phyloP scores from a whole-genome alignment of 2,888 invertebrate genomes.

The Spisula solida region DNA sequence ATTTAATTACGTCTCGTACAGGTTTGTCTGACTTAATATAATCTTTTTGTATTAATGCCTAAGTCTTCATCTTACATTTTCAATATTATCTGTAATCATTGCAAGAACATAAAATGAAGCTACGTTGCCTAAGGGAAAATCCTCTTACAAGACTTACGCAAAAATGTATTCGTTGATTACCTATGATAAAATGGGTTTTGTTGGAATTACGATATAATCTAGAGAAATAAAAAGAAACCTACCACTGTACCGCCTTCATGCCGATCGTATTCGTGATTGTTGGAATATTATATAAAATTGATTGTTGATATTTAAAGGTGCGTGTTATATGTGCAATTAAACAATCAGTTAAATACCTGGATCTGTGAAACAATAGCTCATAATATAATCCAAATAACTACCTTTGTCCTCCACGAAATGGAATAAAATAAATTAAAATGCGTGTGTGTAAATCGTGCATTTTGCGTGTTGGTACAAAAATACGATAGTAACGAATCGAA shows the following conservation, averaged over 20 bases:
- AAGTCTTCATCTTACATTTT: not conserved
- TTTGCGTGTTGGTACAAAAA: no score
- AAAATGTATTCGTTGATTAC: not conserved
- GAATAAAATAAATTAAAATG: no score
- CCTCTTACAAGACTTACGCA: not conserved
- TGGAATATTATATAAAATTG: not conserved
- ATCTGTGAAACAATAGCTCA: not conserved
- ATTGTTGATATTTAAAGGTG: not conserved
- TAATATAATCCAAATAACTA: not conserved
- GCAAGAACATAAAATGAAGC: not conserved
- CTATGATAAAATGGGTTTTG: not conserved
- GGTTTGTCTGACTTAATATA: no score
- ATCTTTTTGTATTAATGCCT: no score
- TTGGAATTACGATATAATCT: not conserved
- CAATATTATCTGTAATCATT: not conserved
- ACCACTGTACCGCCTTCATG: not conserved
- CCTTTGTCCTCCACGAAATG: no score
- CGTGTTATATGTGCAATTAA: not conserved
- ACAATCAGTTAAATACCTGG: not conserved
- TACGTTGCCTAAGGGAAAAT: not conserved
- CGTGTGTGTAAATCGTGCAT: no score
- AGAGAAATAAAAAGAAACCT: not conserved
- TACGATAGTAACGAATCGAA: no score
- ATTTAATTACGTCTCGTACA: no score
- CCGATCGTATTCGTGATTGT: not conserved